Evolutionary conservation across 2,888 invertebrate genomes (phyloP).

Genomic region (Pachydiplax longipennis): DNA sequence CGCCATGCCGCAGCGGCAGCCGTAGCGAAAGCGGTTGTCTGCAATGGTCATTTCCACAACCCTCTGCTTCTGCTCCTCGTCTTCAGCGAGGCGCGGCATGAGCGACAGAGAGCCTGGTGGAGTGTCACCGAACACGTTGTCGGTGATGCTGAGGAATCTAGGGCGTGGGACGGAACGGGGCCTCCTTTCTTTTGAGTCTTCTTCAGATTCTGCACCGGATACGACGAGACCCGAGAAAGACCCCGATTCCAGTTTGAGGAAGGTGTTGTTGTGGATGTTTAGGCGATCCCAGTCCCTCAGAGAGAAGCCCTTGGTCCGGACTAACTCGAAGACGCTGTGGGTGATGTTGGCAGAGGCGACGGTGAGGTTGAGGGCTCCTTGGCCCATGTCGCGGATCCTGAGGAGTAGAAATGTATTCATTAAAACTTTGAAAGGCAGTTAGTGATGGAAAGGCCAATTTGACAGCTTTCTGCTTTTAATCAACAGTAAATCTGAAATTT

Average conservation of each 20-base stretch:
- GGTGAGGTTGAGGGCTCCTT: constrained; percentile 71
- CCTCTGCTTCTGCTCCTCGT: constrained; percentile 59
- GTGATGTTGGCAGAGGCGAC: constrained; percentile 68
- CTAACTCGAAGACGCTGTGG: constrained; percentile 68
- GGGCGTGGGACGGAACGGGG: neutral
- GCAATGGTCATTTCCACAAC: constrained; percentile 63
- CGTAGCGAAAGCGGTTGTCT: constrained; percentile 69
- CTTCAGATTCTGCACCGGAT: constrained; percentile 57
- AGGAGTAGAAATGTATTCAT: neutral
- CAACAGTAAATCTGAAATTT: too few species aligned
- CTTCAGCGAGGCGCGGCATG: constrained; percentile 59
- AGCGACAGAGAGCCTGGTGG: constrained; percentile 53
- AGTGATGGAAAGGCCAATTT: too few species aligned
- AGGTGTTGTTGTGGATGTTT: constrained; percentile 70
- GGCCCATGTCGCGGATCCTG: constrained; percentile 69
- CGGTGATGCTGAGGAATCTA: constrained; percentile 62
- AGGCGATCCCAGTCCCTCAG: constrained; percentile 73
- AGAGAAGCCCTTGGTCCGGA: constrained; percentile 68
- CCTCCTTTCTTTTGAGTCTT: constrained; percentile 56
- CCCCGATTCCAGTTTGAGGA: constrained; percentile 65
- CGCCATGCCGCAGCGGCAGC: constrained; percentile 70
- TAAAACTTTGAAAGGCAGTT: too few species aligned
- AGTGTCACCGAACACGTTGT: constrained; percentile 65
- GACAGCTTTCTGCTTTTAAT: too few species aligned
- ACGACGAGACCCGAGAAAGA: constrained; percentile 56